A percentile compares a stretch with the other conserved stretches of the same genome.
Evolutionary conservation across 2,888 invertebrate genomes (phyloP).

Genomic region (Drosophila peninsularis): DNA sequence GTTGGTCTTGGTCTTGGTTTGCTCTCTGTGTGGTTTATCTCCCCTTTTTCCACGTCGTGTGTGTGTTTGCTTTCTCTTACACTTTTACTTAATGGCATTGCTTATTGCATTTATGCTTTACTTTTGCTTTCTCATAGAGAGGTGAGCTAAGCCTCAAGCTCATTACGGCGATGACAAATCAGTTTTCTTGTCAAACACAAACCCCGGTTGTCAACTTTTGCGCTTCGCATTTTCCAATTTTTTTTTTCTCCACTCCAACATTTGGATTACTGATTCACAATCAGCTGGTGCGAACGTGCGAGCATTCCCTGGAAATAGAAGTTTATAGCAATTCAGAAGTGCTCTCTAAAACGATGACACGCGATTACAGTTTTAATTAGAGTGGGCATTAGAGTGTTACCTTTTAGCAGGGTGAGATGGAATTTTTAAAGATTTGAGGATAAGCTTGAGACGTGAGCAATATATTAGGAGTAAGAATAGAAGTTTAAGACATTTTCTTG

Average conservation of each 20-base stretch:
- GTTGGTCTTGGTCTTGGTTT: background rate
- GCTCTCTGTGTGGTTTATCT: background rate
- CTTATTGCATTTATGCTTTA: constrained; percentile 72
- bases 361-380: constrained; percentile 14
- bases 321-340: constrained; percentile 16
- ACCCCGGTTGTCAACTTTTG: constrained; percentile 70
- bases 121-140: constrained; percentile 71
- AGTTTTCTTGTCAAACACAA: constrained; percentile 76
- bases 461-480: too few species aligned
- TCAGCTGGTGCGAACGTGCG: constrained; percentile 36
- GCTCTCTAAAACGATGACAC: background rate
- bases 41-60: background rate
- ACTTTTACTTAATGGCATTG: constrained; percentile 72
- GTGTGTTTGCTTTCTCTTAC: constrained; percentile 38
- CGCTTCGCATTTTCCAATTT: constrained; percentile 75
- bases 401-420: background rate
- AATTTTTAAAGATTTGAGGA: background rate
- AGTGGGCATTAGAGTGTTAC: background rate
- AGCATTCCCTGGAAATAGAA: constrained; percentile 18
- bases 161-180: constrained; percentile 77
- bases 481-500: too few species aligned
- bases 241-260: constrained; percentile 12
- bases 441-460: background rate
- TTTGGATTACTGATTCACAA: constrained; percentile 38
- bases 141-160: constrained; percentile 64